phyloP scores from a whole-genome alignment of 2,888 invertebrate genomes.

The Vannuccia rotundouncinata region DNA sequence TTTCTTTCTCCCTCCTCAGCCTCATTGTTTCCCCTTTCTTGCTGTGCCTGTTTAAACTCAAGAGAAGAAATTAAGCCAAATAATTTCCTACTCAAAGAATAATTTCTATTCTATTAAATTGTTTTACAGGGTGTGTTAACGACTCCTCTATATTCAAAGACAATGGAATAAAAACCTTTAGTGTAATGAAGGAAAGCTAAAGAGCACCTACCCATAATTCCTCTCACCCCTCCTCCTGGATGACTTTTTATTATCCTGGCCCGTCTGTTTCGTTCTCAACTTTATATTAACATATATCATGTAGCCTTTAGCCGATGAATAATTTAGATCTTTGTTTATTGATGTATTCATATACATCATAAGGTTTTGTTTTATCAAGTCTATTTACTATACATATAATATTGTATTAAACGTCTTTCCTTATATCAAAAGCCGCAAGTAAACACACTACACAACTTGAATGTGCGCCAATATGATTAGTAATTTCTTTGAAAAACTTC shows the following conservation, averaged over 20 bases:
- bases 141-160: background rate
- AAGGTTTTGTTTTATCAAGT: no score
- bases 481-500: background rate
- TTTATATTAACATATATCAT: no score
- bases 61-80: background rate
- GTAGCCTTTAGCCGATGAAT: no score
- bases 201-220: background rate
- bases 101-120: background rate
- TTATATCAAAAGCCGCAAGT: no score
- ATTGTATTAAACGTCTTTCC: no score
- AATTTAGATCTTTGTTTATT: no score
- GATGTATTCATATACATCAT: no score
- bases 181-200: no score
- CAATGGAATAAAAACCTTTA: background rate
- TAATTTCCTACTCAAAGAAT: background rate
- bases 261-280: constrained; percentile 8
- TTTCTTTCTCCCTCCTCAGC: background rate
- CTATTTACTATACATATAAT: no score
- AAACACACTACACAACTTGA: no score
- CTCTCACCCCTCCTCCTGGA: background rate
- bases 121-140: background rate
- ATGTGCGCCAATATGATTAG: no score
- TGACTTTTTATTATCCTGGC: background rate
- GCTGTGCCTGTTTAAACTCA: background rate
- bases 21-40: background rate